These are phyloP conservation scores for Xestia xanthographa DNA, from an alignment of 2,888 invertebrate species.

Conservation along the genomic window DNA sequence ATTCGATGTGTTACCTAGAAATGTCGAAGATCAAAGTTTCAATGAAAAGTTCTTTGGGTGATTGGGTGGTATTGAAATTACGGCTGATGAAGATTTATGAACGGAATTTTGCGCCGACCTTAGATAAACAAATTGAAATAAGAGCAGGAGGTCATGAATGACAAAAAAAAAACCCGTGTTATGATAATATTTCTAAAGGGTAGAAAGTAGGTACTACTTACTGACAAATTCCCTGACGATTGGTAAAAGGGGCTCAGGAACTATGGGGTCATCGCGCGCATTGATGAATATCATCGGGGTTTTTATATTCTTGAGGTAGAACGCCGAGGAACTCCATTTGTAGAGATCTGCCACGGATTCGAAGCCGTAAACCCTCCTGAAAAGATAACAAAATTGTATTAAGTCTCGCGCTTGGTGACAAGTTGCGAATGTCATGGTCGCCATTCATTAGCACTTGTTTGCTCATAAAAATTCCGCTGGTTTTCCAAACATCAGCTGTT, in stretches of 20 bases:
- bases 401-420: background rate
- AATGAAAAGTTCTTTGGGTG: background rate
- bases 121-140: background rate
- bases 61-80: no score
- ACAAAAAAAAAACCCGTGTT: background rate
- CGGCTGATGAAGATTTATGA: background rate
- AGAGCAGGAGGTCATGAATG: background rate
- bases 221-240: slow-evolving; percentile 94
- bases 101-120: background rate
- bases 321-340: slow-evolving; percentile 95
- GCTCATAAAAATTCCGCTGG: background rate
- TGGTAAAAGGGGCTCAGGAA: slow-evolving; percentile 94
- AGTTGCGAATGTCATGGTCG: slow-evolving; percentile 5
- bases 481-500: background rate
- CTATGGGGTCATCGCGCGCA: slow-evolving; percentile 97
- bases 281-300: slow-evolving; percentile 98
- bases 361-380: slow-evolving; percentile 94
- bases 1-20: background rate
- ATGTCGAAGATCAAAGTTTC: background rate
- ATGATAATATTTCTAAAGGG: background rate
- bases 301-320: slow-evolving; percentile 94
- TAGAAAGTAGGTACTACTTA: slow-evolving; percentile 85
- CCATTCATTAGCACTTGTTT: slow-evolving; percentile 1
- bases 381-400: slow-evolving; percentile 63
- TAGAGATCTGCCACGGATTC: slow-evolving; percentile 95